These are phyloP conservation scores for Calameuta idolon DNA, from an alignment of 2,888 invertebrate species.

Conservation along the genomic window DNA sequence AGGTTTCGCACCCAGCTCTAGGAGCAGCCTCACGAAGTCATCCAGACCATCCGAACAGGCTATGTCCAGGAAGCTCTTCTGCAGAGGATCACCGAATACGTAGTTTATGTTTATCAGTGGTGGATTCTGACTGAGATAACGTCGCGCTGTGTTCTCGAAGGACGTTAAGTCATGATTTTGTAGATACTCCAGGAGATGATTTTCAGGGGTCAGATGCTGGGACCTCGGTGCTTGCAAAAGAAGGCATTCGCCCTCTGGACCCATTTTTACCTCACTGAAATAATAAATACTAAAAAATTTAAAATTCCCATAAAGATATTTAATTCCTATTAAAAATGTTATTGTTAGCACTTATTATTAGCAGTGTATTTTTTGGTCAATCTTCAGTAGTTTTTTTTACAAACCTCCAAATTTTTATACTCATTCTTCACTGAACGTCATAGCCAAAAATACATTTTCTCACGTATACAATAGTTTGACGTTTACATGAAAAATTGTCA, in stretches of 20 bases:
- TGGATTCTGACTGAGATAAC: constrained; percentile 27
- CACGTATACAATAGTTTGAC: not conserved
- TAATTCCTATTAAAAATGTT: not conserved
- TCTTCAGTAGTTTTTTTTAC: not conserved
- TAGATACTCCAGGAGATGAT: not conserved
- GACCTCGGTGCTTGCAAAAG: not conserved
- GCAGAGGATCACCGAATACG: constrained; percentile 71
- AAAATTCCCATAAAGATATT: no score
- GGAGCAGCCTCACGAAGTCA: constrained; percentile 71
- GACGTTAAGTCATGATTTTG: constrained; percentile 8
- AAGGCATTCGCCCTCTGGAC: not conserved
- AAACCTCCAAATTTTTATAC: not conserved
- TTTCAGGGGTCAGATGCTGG: not conserved
- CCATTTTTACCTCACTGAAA: not conserved
- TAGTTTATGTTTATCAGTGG: constrained; percentile 68
- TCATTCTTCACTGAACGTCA: not conserved
- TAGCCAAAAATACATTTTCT: not conserved
- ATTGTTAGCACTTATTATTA: not conserved
- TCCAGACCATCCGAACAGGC: constrained; percentile 70
- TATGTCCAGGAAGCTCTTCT: constrained; percentile 73
- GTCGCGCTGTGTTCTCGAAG: constrained; percentile 42
- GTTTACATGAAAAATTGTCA: not conserved
- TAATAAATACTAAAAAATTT: not conserved
- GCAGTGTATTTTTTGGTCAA: not conserved
- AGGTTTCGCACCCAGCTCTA: constrained; percentile 74